These are phyloP conservation scores for Stratiomys singularior DNA, from an alignment of 2,888 invertebrate species.

Conservation along the genomic window DNA sequence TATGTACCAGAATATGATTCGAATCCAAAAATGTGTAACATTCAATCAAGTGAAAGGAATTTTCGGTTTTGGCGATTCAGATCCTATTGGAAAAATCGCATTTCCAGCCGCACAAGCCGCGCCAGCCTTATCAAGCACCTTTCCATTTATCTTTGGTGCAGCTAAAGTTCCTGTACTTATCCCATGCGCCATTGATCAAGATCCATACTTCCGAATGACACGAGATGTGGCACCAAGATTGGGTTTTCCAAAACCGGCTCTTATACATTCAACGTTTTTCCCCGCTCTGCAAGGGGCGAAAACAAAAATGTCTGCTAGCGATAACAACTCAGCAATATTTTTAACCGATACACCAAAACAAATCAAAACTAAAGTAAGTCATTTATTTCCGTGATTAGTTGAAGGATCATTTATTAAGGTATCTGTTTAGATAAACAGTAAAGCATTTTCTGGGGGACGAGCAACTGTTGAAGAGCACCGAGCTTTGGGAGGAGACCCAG, in stretches of 20 bases:
- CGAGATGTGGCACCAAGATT: slow-evolving; percentile 96
- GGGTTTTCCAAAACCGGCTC: slow-evolving; percentile 86
- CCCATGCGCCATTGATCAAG: slow-evolving; percentile 99
- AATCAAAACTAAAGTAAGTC: slow-evolving; percentile 88
- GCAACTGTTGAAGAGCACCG: slow-evolving; percentile 94
- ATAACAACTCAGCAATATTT: slow-evolving; percentile 91
- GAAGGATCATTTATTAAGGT: slow-evolving; percentile 19
- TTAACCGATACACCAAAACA: slow-evolving; percentile 95
- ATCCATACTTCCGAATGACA: slow-evolving; percentile 99
- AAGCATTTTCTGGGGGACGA: slow-evolving; percentile 98
- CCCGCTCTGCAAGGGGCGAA: slow-evolving; percentile 96
- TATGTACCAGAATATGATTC: slow-evolving; percentile 92
- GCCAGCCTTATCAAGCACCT: slow-evolving; percentile 88
- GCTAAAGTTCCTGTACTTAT: slow-evolving; percentile 78
- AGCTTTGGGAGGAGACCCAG: slow-evolving; percentile 91
- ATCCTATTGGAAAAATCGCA: slow-evolving; percentile 94
- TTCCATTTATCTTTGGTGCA: slow-evolving; percentile 89
- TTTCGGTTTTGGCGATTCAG: slow-evolving; percentile 97
- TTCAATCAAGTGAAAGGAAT: slow-evolving; percentile 98
- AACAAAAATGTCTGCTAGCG: slow-evolving; percentile 98
- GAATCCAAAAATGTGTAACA: slow-evolving; percentile 94
- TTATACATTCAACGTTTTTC: slow-evolving; percentile 88
- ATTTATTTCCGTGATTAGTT: not conserved
- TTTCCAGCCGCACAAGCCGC: slow-evolving; percentile 98
- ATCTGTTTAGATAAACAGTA: slow-evolving; percentile 80